These are phyloP conservation scores for Bos javanicus DNA, from an alignment of 2,113 vertebrate species.

Conservation along the genomic window DNA sequence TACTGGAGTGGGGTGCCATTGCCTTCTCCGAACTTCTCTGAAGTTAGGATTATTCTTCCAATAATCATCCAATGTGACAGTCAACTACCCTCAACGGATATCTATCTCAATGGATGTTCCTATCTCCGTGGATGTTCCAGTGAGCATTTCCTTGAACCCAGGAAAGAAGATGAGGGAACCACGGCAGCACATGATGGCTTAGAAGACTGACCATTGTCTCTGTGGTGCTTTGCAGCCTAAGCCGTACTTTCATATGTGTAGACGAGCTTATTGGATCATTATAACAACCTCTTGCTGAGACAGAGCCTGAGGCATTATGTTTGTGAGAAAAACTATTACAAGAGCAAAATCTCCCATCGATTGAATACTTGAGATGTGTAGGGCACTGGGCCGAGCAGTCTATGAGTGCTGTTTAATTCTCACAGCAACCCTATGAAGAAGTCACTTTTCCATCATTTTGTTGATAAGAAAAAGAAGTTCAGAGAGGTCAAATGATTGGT, in stretches of 20 bases:
- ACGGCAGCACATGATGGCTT: too few species aligned
- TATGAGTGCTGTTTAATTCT: neutral
- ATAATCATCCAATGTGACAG: neutral
- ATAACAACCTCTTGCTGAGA: neutral
- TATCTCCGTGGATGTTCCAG: neutral
- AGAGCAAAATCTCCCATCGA: neutral
- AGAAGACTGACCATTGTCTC: neutral
- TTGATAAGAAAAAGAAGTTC: neutral
- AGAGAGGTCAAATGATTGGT: neutral
- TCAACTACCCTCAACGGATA: neutral
- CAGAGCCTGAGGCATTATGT: neutral
- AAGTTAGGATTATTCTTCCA: neutral
- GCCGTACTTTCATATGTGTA: neutral
- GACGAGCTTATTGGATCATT: neutral
- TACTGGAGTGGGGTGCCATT: too few species aligned
- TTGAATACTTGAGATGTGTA: neutral
- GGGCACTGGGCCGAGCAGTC: neutral
- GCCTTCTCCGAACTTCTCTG: neutral
- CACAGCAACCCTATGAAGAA: neutral
- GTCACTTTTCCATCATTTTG: neutral
- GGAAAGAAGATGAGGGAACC: neutral
- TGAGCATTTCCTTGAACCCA: neutral
- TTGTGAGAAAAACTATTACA: neutral
- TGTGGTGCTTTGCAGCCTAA: neutral
- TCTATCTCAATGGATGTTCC: neutral